Evolutionary conservation across 2,113 vertebrate genomes (phyloP).

Genomic region (Tinamus guttatus): DNA sequence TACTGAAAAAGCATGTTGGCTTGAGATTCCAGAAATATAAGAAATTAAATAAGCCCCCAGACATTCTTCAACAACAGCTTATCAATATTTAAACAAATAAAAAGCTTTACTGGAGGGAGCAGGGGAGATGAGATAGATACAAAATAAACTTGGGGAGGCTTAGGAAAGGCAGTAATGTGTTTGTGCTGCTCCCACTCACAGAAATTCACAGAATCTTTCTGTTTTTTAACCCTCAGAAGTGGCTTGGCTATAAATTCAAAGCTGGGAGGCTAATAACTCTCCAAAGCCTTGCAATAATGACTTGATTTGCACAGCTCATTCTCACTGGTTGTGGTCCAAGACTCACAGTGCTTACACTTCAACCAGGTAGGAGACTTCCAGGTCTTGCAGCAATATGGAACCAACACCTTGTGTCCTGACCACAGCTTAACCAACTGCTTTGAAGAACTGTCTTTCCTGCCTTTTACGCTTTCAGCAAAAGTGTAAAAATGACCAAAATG

Average conservation of each 20-base stretch:
- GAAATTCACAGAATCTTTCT: not conserved
- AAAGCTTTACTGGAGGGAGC: not conserved
- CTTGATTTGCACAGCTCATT: not conserved
- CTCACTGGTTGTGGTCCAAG: not conserved
- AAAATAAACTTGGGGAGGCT: not conserved
- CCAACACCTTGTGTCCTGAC: not conserved
- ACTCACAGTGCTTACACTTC: not conserved
- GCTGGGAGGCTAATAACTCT: not conserved
- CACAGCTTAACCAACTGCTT: not conserved
- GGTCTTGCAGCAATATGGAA: not conserved
- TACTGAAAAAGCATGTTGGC: not conserved
- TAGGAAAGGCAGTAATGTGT: too few species aligned
- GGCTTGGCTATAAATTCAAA: not conserved
- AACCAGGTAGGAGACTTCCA: not conserved
- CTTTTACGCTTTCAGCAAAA: not conserved
- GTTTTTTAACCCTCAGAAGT: not conserved
- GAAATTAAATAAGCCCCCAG: not conserved
- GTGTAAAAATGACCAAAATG: not conserved
- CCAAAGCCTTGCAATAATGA: not conserved
- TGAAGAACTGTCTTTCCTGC: fast-evolving
- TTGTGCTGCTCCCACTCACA: too few species aligned
- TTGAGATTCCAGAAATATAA: not conserved
- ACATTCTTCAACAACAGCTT: not conserved
- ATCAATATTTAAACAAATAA: not conserved
- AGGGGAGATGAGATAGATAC: not conserved